A percentile compares a stretch with the other conserved stretches of the same genome.
Conservation (phyloP, 2,113 vertebrate species). For the Dipodomys merriami region DNA sequence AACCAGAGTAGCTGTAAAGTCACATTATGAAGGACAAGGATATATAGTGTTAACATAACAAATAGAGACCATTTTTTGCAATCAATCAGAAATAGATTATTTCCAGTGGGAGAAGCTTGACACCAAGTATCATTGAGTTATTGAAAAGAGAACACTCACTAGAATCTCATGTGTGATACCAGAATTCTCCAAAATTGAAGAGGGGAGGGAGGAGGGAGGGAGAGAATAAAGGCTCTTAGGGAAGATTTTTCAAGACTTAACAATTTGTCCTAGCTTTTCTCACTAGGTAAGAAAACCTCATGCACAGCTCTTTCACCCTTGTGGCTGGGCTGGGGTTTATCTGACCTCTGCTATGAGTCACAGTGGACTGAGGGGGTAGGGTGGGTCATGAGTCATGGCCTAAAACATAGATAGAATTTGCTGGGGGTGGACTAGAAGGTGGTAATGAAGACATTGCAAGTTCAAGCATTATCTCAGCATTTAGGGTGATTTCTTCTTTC, state of each 20-base stretch:
- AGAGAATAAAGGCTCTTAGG: neutral
- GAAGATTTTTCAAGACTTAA: constrained; percentile 57
- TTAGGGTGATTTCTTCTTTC: constrained; percentile 63
- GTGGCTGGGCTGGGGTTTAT: constrained; percentile 37
- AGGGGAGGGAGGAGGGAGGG: too few species aligned
- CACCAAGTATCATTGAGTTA: neutral
- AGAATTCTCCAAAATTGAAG: constrained; percentile 53
- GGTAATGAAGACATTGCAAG: constrained; percentile 46
- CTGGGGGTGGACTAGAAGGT: constrained; percentile 61
- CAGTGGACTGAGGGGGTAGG: constrained; percentile 51
- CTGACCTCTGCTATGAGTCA: constrained; percentile 77
- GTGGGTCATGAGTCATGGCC: constrained; percentile 68
- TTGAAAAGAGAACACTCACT: constrained; percentile 41
- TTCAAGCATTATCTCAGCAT: constrained; percentile 75
- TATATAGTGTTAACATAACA: neutral
- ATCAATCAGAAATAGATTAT: constrained; percentile 1
- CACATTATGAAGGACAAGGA: neutral
- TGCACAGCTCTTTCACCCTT: neutral
- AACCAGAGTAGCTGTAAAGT: neutral
- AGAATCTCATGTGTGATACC: neutral
- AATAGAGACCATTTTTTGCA: neutral
- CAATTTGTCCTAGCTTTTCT: constrained; percentile 73
- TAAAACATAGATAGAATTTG: constrained; percentile 77
- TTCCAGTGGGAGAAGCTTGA: neutral
- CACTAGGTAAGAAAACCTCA: neutral